Conservation (phyloP, 2,113 vertebrate genomes). For the Mus spicilegus region DNA sequence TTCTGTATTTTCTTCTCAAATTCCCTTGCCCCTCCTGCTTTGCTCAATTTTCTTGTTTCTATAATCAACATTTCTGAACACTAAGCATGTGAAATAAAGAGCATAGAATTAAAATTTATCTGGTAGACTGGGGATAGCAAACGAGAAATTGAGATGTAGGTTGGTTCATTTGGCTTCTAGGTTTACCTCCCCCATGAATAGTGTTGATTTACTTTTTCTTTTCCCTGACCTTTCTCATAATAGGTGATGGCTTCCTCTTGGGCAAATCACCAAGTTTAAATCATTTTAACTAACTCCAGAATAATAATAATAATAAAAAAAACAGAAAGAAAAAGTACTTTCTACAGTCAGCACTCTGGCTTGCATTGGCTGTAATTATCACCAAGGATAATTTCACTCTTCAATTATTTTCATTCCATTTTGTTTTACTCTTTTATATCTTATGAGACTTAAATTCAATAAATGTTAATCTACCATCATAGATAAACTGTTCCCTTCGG, state of each 20-base stretch:
- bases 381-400: slow-evolving; percentile 7
- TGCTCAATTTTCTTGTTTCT: neutral
- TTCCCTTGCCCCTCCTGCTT: accelerated
- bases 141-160: neutral
- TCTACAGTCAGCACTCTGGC: neutral
- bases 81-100: neutral
- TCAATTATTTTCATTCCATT: slow-evolving; percentile 20
- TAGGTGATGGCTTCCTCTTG: neutral
- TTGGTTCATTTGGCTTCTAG: neutral
- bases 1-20: too few species aligned
- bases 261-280: neutral
- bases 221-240: neutral
- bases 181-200: neutral
- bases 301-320: neutral
- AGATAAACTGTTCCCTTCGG: neutral
- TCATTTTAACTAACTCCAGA: neutral
- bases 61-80: neutral
- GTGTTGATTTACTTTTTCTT: neutral
- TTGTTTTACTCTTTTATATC: neutral
- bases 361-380: neutral
- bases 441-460: slow-evolving; percentile 40
- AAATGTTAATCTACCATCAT: neutral
- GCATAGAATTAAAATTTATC: neutral
- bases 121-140: neutral
- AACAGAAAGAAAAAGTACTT: neutral